A percentile compares a stretch with the other conserved stretches of the same genome.
phyloP scores from a whole-genome alignment of 2,113 vertebrate species.

The Melanostigma gelatinosum region DNA sequence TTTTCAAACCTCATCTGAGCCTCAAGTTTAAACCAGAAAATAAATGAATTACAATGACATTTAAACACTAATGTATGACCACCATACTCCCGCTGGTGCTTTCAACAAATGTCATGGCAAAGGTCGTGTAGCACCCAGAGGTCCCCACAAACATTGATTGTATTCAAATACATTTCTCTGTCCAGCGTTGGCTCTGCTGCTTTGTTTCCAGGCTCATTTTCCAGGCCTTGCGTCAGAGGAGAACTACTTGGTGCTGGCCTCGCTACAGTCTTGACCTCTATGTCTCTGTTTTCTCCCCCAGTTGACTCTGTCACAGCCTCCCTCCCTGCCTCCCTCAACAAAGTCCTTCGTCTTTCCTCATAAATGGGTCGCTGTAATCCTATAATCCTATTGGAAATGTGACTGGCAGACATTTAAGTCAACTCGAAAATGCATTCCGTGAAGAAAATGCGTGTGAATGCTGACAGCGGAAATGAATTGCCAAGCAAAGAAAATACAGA shows the following conservation, averaged over 20 bases:
- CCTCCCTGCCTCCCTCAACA: not conserved
- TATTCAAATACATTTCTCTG: not conserved
- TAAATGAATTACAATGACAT: not conserved
- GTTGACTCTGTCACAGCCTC: not conserved
- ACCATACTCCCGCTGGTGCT: not conserved
- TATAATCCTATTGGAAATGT: slow-evolving; percentile 40
- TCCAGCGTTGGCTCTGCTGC: not conserved
- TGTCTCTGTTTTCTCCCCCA: slow-evolving; percentile 21
- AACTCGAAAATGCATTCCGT: not conserved
- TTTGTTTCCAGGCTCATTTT: slow-evolving; percentile 25
- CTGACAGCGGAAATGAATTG: not conserved
- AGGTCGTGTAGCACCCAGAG: not conserved
- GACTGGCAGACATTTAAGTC: slow-evolving; percentile 24
- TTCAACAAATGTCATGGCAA: slow-evolving; percentile 9
- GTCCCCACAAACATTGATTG: not conserved
- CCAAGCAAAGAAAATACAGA: not conserved
- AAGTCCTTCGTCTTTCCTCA: not conserved
- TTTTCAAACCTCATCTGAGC: not conserved
- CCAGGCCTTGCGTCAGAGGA: slow-evolving; percentile 27
- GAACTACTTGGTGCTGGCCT: slow-evolving; percentile 4
- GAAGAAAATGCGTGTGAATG: not conserved
- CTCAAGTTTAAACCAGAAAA: slow-evolving; percentile 2
- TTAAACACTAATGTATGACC: not conserved
- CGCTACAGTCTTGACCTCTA: not conserved
- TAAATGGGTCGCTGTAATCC: slow-evolving; percentile 2